Base-by-base conservation (phyloP, 2,888 invertebrate genomes). In the Athalia rosae region DNA sequence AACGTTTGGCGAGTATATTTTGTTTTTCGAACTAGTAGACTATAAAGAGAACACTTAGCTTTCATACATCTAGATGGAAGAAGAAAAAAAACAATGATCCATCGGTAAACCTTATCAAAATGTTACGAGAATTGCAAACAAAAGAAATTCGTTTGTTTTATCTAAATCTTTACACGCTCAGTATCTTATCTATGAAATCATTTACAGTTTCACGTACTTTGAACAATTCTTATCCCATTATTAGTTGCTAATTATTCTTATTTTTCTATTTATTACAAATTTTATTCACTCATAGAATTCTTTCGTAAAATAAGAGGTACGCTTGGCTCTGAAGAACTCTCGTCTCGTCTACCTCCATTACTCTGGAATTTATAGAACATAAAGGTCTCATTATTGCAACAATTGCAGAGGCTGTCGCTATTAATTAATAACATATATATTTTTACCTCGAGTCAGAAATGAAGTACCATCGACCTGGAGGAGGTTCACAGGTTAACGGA, bases 221-320 rank as follows among this genome's bases (percentile, higher is more conserved):
- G 5, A 8, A 69, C 43, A n/a, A 4, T 50, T 58, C 11, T 67
- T 15, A 43, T n/a, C 43, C 8, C 41, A 62, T 15, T 62, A 69
- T 69, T 56, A 67, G 2, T 13, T 28, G 28, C 28, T 28, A 28
- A 66, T 67, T 67, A 67, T 7, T 67, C 15, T 67, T 13, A 28
- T 1, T 50, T 13, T 53, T 11, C 13, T 59, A 13, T 13, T n/a
- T 13, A 13, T 4, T n/a, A 13, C 59, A n/a, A 59, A n/a, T 3
- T 7, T 43, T 43, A 0, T 11, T 41, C 7, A 9, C 84, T 91
- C 94, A 97, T 90, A 95, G 92, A 89, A 98, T 95, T 90, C 98
- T 93, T 90, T 99, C 98, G 90, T 99, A 99, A 91, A 99, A 99
- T 58, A 99, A 92, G 74, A 99, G 92, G 91, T 99, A 99, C 13